Base-by-base conservation (phyloP, 2,888 invertebrate species). In the Caprella mutica region DNA sequence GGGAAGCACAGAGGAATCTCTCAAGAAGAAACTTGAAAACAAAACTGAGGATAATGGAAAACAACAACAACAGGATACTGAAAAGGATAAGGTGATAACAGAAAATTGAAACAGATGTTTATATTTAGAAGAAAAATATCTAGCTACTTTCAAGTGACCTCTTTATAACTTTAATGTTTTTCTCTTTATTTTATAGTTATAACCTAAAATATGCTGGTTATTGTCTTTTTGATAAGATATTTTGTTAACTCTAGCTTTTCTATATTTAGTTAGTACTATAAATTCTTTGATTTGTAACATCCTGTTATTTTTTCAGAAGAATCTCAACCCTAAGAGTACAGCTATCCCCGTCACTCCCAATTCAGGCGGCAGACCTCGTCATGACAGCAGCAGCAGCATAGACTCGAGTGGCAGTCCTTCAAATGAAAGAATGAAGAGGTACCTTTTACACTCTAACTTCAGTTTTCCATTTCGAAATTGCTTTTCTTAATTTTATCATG, bases 351-450 rank as follows among this genome's bases (percentile, higher is more conserved):
- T n/a, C n/a, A n/a, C n/a, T n/a, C n/a, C n/a, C n/a, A n/a, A n/a
- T n/a, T n/a, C n/a, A n/a, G n/a, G n/a, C n/a, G 59, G 59, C 35
- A 39, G 63, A n/a, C 24, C 17, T 9, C 40, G 63, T 17, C 46
- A 52, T 33, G 55, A 56, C 48, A 64, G 63, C 59, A 56, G 58
- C 29, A 64, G 59, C 35, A 59, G 59, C 14, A 51, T 50, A 14
- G 59, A 57, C 42, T 52, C 42, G 40, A 53, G 57, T 29, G 48
- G 59, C 23, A 56, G 56, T 17, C 55, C 58, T 12, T 52, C 35
- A 19, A 39, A 55, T 38, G 63, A 63, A 35, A 56, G 54, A 24
- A 57, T 52, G 29, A 63, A 63, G 39, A 57, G 63, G 63, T 64
- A 39, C n/a, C n/a, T n/a, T n/a, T n/a, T n/a, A n/a, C n/a, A n/a